Evolutionary conservation across 2,797 vertebrate genomes (phyloP).

Genomic region (Myotis pilosus): DNA sequence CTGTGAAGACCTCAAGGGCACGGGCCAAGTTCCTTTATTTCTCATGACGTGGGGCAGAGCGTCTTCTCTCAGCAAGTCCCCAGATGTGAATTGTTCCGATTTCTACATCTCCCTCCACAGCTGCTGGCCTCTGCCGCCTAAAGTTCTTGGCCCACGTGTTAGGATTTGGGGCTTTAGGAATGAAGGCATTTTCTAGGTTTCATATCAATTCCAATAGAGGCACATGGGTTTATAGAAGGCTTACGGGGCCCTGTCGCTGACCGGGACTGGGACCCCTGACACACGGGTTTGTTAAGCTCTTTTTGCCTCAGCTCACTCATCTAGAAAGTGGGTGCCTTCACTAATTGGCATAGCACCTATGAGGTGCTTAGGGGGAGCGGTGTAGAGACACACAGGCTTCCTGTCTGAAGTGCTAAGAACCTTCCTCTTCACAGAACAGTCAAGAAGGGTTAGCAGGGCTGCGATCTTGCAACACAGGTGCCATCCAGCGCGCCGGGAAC

Average conservation of each 20-base stretch:
- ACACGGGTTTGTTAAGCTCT: not conserved
- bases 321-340: not conserved
- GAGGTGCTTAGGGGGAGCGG: not conserved
- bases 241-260: not conserved
- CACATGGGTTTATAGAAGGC: not conserved
- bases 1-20: not conserved
- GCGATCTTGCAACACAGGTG: not conserved
- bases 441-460: not conserved
- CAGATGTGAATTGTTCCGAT: not conserved
- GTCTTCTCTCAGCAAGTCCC: not conserved
- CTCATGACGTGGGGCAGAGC: not conserved
- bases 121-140: not conserved
- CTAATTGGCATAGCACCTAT: not conserved
- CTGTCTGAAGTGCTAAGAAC: not conserved
- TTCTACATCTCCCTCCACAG: not conserved
- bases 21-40: not conserved
- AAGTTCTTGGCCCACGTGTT: not conserved
- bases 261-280: not conserved
- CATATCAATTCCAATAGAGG: not conserved
- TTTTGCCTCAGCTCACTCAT: not conserved
- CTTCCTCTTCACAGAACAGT: not conserved
- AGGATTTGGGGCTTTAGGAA: not conserved
- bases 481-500: not conserved
- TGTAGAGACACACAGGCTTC: not conserved
- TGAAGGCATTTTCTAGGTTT: not conserved